These are phyloP conservation scores for Equus przewalskii DNA, from an alignment of 2,113 vertebrate species.

Conservation along the genomic window DNA sequence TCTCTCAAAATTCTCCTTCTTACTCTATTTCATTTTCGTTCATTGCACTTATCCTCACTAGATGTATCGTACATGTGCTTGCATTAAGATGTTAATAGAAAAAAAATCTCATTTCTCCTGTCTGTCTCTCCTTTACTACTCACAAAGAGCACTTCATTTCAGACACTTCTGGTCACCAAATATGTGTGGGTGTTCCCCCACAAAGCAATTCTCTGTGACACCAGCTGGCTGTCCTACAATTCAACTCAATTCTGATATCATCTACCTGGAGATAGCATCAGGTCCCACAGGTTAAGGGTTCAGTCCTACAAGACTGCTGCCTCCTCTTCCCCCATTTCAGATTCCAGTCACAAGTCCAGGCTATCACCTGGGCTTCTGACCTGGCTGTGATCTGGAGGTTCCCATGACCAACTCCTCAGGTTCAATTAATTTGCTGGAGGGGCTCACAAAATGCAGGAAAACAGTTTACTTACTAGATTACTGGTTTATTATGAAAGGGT, in stretches of 20 bases:
- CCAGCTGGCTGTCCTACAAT: background rate
- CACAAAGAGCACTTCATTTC: background rate
- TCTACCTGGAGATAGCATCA: background rate
- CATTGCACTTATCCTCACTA: background rate
- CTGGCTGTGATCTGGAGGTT: background rate
- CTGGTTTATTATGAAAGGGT: background rate
- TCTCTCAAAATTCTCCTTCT: background rate
- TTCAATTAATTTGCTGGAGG: background rate
- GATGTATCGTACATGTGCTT: background rate
- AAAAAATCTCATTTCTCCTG: background rate
- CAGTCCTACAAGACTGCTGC: background rate
- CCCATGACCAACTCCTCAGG: background rate
- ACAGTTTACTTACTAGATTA: background rate
- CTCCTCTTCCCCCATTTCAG: background rate
- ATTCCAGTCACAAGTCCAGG: background rate
- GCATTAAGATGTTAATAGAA: background rate
- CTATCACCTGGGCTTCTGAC: background rate
- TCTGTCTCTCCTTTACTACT: background rate
- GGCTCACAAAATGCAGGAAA: background rate
- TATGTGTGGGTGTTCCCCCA: background rate
- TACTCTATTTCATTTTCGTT: background rate
- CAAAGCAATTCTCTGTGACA: background rate
- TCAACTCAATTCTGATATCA: background rate
- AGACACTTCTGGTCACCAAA: background rate
- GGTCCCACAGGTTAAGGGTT: background rate